Base-by-base conservation (phyloP, 2,888 invertebrate species). In the Sarcophaga variegata region DNA sequence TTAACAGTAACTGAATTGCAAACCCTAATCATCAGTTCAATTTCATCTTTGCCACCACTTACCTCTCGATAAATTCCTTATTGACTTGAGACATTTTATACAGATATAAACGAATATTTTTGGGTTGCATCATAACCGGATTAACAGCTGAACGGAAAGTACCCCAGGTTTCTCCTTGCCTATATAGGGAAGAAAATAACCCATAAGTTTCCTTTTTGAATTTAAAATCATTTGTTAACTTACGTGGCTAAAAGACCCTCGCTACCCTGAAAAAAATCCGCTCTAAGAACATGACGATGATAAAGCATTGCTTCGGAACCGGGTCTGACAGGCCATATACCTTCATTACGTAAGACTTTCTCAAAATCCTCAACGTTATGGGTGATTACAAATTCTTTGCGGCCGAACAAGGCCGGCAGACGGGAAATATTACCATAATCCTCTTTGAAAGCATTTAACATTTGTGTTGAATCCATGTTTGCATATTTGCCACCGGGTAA, bases 121-220 rank as follows among this genome's bases (percentile, higher is more conserved):
- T 95, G 0, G 96, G 95, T 89, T 95, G 95, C 91, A 96, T 92
- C 91, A 96, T 93, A 60, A 95, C 94, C 79, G 95, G 96, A 92
- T 96, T 96, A 0, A 96, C 95, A 82, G 95, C 95, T 0, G 95
- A 94, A 25, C 96, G 94, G 87, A 96, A 94, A 75, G 95, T 94
- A 62, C 95, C 94, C 96, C 96, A 96, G 88, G 95, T 94, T 17
- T 95, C 94, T 1, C 96, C 96, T 47, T 88, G 84, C 0, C 88
- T 88, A 17, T 37, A 22, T 59, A 20, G 2, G 2, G 54, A 49
- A 76, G 6, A 67, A 45, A 25, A 77, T 66, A 47, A 12, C 3
- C 64, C 67, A 22, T 10, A 49, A 37, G 2, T 27, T 20, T 22
- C 59, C 12, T n/a, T 27, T 6, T n/a, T 17, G 4, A 1, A 45